These are phyloP conservation scores for Drosophila virilis DNA, from an alignment of 1,140 invertebrate genomes.

Conservation along the genomic window DNA sequence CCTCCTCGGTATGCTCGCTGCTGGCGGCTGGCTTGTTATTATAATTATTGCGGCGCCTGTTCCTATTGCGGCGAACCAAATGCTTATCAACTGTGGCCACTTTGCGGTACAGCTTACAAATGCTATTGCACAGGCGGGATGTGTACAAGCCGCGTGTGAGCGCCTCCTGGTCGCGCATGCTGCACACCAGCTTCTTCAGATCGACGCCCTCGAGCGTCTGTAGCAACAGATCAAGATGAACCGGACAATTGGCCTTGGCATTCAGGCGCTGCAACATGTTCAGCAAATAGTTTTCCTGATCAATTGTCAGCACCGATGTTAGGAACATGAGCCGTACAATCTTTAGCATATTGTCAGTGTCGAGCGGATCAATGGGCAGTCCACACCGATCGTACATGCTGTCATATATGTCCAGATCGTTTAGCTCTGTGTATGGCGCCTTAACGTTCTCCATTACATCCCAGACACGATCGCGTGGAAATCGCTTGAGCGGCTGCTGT, in stretches of 20 bases:
- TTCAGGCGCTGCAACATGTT: conserved; percentile 49
- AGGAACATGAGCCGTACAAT: conserved; percentile 61
- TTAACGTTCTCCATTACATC: conserved; percentile 52
- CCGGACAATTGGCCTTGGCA: not conserved
- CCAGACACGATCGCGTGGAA: conserved; percentile 40
- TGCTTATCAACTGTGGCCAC: conserved; percentile 42
- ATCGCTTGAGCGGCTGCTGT: conserved; percentile 24
- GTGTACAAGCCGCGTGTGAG: conserved; percentile 13
- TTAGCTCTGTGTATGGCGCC: conserved; percentile 55
- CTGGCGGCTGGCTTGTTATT: not conserved
- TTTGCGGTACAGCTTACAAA: conserved; percentile 37
- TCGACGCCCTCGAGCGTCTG: conserved; percentile 6
- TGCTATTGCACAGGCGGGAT: conserved; percentile 18
- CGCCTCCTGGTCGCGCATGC: conserved; percentile 33
- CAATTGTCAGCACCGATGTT: conserved; percentile 17
- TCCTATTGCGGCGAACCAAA: not conserved
- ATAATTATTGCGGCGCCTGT: not conserved
- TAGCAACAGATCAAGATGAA: conserved; percentile 43
- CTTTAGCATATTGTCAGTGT: conserved; percentile 42
- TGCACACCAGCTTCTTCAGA: conserved; percentile 53
- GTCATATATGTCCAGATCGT: conserved; percentile 67
- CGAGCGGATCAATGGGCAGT: conserved; percentile 47
- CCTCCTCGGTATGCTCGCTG: not conserved
- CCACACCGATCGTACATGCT: conserved; percentile 68
- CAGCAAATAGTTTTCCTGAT: conserved; percentile 36